Conservation (phyloP, 2,113 vertebrate genomes). For the Podilymbus podiceps region DNA sequence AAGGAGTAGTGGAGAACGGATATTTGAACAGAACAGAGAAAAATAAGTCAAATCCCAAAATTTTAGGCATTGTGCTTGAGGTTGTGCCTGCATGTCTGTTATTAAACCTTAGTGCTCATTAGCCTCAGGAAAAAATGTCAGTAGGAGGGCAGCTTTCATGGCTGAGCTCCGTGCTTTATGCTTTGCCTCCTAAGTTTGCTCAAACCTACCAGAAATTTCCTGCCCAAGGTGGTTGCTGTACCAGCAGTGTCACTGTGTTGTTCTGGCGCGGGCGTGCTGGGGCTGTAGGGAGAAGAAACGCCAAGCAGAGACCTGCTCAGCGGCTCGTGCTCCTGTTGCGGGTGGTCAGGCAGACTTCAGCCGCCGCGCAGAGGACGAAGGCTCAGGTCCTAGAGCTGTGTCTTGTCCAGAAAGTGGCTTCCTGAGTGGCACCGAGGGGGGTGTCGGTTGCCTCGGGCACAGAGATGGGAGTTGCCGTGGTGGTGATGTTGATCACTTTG, state of each 20-base stretch:
- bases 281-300: not conserved
- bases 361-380: accelerated
- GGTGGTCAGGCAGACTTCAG: not conserved
- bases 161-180: not conserved
- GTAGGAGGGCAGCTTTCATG: not conserved
- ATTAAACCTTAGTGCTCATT: not conserved
- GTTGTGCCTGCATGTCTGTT: not conserved
- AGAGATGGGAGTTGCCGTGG: not conserved
- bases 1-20: not conserved
- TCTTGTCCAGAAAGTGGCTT: not conserved
- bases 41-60: not conserved
- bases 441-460: accelerated
- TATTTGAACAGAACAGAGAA: not conserved
- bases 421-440: too few relatives aligned
- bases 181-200: not conserved
- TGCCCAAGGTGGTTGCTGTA: not conserved
- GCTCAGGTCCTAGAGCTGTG: accelerated
- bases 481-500: not conserved
- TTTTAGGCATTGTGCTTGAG: not conserved
- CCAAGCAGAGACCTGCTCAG: not conserved
- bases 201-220: not conserved
- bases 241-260: too few relatives aligned
- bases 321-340: not conserved
- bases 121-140: not conserved
- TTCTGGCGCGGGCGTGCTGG: not conserved